phyloP scores from a whole-genome alignment of 2,888 invertebrate genomes.

The Oxytorus armatus region DNA sequence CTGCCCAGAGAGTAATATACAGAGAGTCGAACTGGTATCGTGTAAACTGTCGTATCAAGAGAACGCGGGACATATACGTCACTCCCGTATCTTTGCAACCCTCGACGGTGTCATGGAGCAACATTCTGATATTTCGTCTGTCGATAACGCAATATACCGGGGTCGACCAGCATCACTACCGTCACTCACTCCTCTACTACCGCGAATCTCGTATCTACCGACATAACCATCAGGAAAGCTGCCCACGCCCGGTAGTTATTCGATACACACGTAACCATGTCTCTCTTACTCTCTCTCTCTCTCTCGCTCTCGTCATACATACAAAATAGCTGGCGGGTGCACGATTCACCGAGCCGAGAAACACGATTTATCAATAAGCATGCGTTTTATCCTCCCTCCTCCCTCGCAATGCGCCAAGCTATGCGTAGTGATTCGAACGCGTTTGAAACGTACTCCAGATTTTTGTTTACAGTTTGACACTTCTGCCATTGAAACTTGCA shows the following conservation, averaged over 20 bases:
- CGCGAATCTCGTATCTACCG: slow-evolving; percentile 11
- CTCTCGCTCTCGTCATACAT: slow-evolving; percentile 35
- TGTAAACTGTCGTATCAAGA: slow-evolving; percentile 44
- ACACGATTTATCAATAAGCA: slow-evolving; percentile 54
- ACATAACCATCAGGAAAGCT: slow-evolving; percentile 29
- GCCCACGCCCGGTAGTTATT: slow-evolving; percentile 40
- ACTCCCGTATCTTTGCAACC: slow-evolving; percentile 67
- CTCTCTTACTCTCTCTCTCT: slow-evolving; percentile 15
- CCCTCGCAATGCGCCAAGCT: slow-evolving; percentile 20
- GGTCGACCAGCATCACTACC: slow-evolving; percentile 47
- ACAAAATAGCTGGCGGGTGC: slow-evolving; percentile 45
- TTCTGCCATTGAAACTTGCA: not conserved
- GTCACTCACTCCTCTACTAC: slow-evolving; percentile 26
- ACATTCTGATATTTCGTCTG: slow-evolving; percentile 68
- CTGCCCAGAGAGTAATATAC: not conserved
- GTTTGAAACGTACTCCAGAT: not conserved
- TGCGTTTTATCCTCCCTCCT: slow-evolving; percentile 7
- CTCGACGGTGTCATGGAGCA: slow-evolving; percentile 62
- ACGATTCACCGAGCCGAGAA: slow-evolving; percentile 50
- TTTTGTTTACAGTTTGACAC: not conserved
- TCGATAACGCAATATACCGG: slow-evolving; percentile 63
- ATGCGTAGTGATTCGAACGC: slow-evolving; percentile 22
- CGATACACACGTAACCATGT: slow-evolving; percentile 32
- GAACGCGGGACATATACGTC: slow-evolving; percentile 68
- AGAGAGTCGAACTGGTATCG: slow-evolving; percentile 29